These are phyloP conservation scores for Patella pellucida DNA, from an alignment of 2,888 invertebrate genomes.

Conservation along the genomic window DNA sequence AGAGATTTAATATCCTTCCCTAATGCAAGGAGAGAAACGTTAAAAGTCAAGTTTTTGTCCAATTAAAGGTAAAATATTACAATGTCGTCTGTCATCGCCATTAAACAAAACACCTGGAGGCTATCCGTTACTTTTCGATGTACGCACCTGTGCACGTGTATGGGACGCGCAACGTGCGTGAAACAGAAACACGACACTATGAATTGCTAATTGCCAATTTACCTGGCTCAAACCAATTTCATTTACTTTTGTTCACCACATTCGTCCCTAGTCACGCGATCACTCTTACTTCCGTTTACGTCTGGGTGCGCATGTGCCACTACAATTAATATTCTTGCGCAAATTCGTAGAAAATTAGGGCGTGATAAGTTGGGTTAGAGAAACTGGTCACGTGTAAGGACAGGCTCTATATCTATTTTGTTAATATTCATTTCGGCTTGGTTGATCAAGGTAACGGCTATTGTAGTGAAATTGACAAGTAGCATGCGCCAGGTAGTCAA, in stretches of 20 bases:
- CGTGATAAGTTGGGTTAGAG: slow-evolving; percentile 3
- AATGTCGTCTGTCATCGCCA: not conserved
- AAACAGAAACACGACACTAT: not conserved
- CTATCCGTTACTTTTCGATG: not conserved
- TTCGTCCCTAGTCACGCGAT: not conserved
- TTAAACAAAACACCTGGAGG: slow-evolving; percentile 6
- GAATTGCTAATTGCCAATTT: slow-evolving; percentile 1
- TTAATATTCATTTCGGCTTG: slow-evolving; percentile 5
- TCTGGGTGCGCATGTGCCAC: slow-evolving; percentile 1
- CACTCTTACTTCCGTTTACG: slow-evolving; percentile 7
- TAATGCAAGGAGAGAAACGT: not conserved
- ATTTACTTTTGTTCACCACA: slow-evolving; percentile 2
- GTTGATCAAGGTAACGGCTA: not conserved
- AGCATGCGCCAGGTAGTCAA: slow-evolving; percentile 10
- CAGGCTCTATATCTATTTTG: not conserved
- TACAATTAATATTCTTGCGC: slow-evolving; percentile 8
- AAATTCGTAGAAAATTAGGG: slow-evolving; percentile 9
- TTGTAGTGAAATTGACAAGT: slow-evolving; percentile 3
- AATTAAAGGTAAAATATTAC: slow-evolving; percentile 2
- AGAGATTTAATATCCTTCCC: no score
- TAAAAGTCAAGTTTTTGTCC: not conserved
- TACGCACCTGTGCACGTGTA: slow-evolving; percentile 6
- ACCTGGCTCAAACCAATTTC: slow-evolving; percentile 7
- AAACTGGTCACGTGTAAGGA: not conserved
- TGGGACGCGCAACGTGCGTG: not conserved